Evolutionary conservation across 2,797 vertebrate genomes (phyloP).

Genomic region (Gouania willdenowi): DNA sequence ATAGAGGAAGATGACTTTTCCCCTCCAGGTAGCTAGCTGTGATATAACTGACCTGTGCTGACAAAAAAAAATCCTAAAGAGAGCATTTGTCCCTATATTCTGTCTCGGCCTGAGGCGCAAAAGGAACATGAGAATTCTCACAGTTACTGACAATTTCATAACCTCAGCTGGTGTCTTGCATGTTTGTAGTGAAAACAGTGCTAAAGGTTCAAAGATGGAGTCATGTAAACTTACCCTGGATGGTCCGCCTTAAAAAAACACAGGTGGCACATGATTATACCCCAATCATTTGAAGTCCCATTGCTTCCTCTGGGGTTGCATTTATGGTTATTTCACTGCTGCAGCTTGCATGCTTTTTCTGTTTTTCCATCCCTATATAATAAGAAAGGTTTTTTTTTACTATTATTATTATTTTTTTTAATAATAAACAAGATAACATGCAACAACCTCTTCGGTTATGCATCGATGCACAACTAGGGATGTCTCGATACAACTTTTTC

Average conservation of each 20-base stretch:
- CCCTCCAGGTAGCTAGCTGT: slow-evolving; percentile 10
- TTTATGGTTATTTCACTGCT: not conserved
- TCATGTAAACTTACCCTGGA: too few relatives aligned
- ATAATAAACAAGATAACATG: too few relatives aligned
- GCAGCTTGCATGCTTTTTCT: too few relatives aligned
- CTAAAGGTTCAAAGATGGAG: too few relatives aligned
- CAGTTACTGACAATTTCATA: not conserved
- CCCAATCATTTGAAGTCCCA: not conserved
- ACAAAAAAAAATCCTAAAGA: slow-evolving; percentile 27
- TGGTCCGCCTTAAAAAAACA: too few relatives aligned
- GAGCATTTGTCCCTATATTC: slow-evolving; percentile 18
- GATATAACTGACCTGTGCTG: slow-evolving; percentile 31
- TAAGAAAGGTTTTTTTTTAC: too few relatives aligned
- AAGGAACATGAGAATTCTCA: not conserved
- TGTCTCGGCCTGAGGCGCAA: not conserved
- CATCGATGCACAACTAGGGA: too few relatives aligned
- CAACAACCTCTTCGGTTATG: too few relatives aligned
- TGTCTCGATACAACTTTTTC: too few relatives aligned
- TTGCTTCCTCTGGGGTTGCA: not conserved
- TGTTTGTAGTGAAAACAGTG: too few relatives aligned
- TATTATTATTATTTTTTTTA: too few relatives aligned
- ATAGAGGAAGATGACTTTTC: slow-evolving; percentile 3
- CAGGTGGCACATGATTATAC: not conserved
- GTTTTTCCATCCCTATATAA: too few relatives aligned
- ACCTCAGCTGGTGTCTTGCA: slow-evolving; percentile 3